Base-by-base conservation (phyloP, 2,888 invertebrate species). In the Macrophya annulata region DNA sequence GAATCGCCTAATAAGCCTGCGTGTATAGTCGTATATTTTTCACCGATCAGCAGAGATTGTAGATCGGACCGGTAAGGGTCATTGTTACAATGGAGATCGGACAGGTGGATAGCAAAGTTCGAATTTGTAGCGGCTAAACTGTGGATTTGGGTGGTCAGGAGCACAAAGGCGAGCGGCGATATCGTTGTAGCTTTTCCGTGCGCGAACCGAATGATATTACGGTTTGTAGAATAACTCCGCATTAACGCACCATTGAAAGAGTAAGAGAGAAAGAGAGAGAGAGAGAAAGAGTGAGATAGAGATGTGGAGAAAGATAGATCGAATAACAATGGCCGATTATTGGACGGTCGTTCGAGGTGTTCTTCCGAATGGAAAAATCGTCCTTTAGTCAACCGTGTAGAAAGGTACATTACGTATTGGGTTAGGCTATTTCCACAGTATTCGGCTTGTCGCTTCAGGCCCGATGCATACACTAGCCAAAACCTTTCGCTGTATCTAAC, bases 111-210 rank as follows among this genome's bases (percentile, higher is more conserved):
- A 83, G 83, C 48, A 43, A 21, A 48, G 65, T 68, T 81, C 68
- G 71, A 83, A 83, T 83, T 83, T 83, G 83, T 83, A 83, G 68
- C 71, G 68, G 48, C 83, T 83, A 83, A 83, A 83, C 83, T 83
- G 68, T 45, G 83, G 71, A 83, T 83, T 83, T 51, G 48, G 68
- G 83, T 83, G 83, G 71, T 62, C 71, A 71, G 71, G 21, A 25
- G 51, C 71, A 83, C 83, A 83, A 83, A 83, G 71, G 83, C 45
- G 48, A 40, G 17, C 68, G 17, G 31, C 55, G 83, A 83, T 83
- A 83, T 68, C 59, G 45, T 62, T 40, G 40, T 51, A 43, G 68
- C 65, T 68, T 83, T 83, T 83, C 83, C 71, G 45, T 51, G 51
- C 68, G 37, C 68, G 68, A 68, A 71, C 71, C 68, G 65, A 83